A percentile compares a stretch with the other conserved stretches of the same genome.
Conservation (phyloP, 2,797 vertebrate genomes). For the Sebastes kiyomatsui region DNA sequence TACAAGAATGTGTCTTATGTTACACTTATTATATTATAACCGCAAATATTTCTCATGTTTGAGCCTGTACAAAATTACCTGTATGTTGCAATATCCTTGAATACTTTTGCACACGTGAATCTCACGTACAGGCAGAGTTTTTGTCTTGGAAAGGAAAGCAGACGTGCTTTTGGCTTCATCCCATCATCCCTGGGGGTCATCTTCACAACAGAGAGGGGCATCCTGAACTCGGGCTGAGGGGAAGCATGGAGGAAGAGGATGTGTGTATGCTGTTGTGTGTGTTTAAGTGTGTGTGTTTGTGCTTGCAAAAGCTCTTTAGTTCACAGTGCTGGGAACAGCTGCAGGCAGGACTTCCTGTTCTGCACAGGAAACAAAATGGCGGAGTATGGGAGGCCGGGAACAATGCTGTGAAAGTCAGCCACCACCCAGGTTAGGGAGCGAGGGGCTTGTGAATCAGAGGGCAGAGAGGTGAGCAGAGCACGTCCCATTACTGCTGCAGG, state of each 20-base stretch:
- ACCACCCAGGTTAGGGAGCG: constrained; percentile 77
- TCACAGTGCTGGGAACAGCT: constrained; percentile 76
- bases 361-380: constrained; percentile 80
- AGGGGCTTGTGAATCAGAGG: constrained; percentile 65
- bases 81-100: constrained; percentile 36
- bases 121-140: neutral
- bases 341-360: constrained; percentile 78
- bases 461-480: constrained; percentile 51
- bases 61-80: constrained; percentile 13
- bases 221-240: constrained; percentile 62
- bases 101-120: constrained; percentile 19
- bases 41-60: neutral
- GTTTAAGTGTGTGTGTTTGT: constrained; percentile 6
- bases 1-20: neutral
- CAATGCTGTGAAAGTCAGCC: constrained; percentile 84
- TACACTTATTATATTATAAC: neutral
- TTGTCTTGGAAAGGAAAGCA: constrained; percentile 61
- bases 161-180: constrained; percentile 63
- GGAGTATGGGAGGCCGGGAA: constrained; percentile 66
- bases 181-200: constrained; percentile 69
- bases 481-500: constrained; percentile 36
- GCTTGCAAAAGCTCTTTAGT: constrained; percentile 47
- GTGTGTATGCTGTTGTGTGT: constrained; percentile 6
- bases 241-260: constrained; percentile 68
- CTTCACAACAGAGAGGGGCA: constrained; percentile 69